Conservation (phyloP, 1,140 invertebrate genomes). For the Brachystomella parvula region DNA sequence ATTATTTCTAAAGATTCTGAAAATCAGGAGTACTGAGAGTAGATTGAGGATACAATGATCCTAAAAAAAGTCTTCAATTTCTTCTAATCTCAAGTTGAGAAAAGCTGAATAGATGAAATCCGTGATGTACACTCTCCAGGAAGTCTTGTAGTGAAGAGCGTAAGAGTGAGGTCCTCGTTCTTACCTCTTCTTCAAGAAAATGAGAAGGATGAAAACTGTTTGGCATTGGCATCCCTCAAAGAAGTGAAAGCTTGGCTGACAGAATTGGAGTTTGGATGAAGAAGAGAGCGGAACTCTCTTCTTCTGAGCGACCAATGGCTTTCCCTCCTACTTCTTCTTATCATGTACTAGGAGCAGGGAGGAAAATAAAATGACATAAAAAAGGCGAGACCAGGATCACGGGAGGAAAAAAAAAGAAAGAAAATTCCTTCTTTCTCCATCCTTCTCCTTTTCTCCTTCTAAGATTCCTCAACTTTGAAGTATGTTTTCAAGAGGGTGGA, state of each 20-base stretch:
- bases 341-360: no score
- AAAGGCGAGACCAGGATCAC: neutral
- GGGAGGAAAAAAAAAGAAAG: neutral
- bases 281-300: constrained; percentile 4
- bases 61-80: no score
- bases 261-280: neutral
- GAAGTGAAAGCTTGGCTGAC: neutral
- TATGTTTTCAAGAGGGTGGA: neutral
- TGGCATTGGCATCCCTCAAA: constrained; percentile 7
- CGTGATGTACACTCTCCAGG: no score
- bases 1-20: no score
- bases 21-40: no score
- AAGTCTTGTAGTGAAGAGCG: no score
- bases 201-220: no score
- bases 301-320: neutral
- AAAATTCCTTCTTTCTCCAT: neutral
- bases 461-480: constrained; percentile 6
- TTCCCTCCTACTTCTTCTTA: neutral
- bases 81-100: no score
- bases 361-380: constrained; percentile 13
- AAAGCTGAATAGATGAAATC: no score
- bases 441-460: neutral
- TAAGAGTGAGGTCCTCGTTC: no score
- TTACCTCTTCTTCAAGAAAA: no score
- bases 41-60: no score